A percentile compares a stretch with the other conserved stretches of the same genome.
phyloP scores from a whole-genome alignment of 2,888 invertebrate species.

The Trypoxylon attenuatum region DNA sequence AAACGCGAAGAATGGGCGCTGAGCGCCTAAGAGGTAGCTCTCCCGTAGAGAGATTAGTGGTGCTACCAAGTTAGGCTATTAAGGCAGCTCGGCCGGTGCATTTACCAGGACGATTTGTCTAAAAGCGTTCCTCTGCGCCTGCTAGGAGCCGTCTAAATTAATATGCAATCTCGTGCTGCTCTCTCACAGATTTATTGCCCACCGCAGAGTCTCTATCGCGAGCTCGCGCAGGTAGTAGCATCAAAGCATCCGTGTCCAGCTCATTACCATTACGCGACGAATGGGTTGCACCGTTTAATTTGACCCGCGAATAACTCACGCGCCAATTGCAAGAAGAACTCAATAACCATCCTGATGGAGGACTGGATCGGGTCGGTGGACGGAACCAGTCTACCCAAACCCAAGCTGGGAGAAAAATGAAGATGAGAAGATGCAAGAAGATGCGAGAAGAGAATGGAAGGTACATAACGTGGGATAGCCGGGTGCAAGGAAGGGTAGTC shows the following conservation, averaged over 20 bases:
- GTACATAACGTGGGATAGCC: slow-evolving; percentile 19
- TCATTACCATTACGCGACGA: slow-evolving; percentile 28
- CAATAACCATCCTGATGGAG: background rate
- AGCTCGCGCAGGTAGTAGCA: slow-evolving; percentile 5
- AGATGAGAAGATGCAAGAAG: slow-evolving; percentile 31
- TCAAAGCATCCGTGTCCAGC: slow-evolving; percentile 15
- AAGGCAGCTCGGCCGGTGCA: slow-evolving; percentile 3
- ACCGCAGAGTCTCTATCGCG: background rate
- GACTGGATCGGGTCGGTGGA: background rate
- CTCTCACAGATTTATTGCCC: slow-evolving; percentile 10
- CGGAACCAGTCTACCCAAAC: background rate
- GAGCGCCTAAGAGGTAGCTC: slow-evolving; percentile 10
- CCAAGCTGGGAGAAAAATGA: slow-evolving; percentile 5
- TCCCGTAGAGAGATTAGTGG: slow-evolving; percentile 46
- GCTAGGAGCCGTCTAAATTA: slow-evolving; percentile 45
- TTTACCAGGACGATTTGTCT: slow-evolving; percentile 28
- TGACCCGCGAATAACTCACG: slow-evolving; percentile 43
- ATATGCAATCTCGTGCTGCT: slow-evolving; percentile 28
- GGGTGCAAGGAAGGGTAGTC: background rate
- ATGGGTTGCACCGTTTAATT: slow-evolving; percentile 31
- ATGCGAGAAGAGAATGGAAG: slow-evolving; percentile 27
- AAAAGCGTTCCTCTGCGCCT: slow-evolving; percentile 26
- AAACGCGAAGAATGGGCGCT: slow-evolving; percentile 24
- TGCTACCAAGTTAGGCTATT: slow-evolving; percentile 27
- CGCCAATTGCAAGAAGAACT: slow-evolving; percentile 8